Conservation (phyloP, 2,888 invertebrate genomes). For the Ochropleura leucogaster region DNA sequence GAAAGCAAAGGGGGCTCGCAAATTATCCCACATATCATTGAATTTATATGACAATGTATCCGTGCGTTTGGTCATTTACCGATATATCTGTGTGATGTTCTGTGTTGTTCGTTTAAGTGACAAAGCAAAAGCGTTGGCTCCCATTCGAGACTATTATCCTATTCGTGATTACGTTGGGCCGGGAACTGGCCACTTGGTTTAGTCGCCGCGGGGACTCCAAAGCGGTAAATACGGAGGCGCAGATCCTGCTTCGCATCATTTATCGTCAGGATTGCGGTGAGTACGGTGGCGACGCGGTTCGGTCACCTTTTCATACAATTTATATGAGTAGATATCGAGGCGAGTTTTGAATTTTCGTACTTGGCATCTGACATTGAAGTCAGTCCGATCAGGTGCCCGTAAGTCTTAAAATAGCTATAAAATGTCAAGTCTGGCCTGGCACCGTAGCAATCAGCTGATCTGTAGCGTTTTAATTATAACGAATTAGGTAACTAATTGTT, state of each 20-base stretch:
- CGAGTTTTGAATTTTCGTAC: conserved; percentile 68
- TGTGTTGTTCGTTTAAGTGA: conserved; percentile 87
- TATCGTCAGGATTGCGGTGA: conserved; percentile 89
- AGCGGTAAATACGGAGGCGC: conserved; percentile 90
- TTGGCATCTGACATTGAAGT: conserved; percentile 88
- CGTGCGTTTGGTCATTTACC: conserved; percentile 82
- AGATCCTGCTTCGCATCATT: conserved; percentile 88
- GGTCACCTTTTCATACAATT: conserved; percentile 63
- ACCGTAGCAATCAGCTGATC: conserved; percentile 89
- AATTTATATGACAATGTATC: conserved; percentile 81
- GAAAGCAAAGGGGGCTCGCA: conserved; percentile 77
- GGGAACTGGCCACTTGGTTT: conserved; percentile 87
- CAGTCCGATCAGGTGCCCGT: conserved; percentile 86
- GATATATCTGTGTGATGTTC: conserved; percentile 83
- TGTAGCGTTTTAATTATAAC: conserved; percentile 85
- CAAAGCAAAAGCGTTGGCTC: conserved; percentile 87
- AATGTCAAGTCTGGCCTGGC: conserved; percentile 88
- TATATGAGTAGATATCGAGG: conserved; percentile 48
- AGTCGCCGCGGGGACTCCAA: conserved; percentile 89
- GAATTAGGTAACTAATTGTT: conserved; percentile 84
- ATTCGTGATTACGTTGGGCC: conserved; percentile 87
- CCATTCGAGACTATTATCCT: conserved; percentile 88
- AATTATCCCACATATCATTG: conserved; percentile 79
- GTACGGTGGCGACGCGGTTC: conserved; percentile 72
- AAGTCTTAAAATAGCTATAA: conserved; percentile 89